Evolutionary conservation across 2,888 invertebrate species (phyloP), one percentile per base, ranked within the genome.

Genomic region (Cryptophagus acutangulus): DNA sequence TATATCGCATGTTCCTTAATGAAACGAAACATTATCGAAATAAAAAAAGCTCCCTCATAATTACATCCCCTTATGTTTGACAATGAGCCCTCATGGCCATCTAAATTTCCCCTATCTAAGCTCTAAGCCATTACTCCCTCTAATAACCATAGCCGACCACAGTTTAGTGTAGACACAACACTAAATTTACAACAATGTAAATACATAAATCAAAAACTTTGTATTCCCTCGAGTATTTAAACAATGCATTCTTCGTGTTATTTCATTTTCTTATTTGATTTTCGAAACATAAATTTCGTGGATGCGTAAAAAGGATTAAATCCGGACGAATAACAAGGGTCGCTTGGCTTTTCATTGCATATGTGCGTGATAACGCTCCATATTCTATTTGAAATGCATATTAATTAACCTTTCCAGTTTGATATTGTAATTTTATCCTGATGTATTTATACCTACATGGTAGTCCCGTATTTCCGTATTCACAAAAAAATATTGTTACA

Each of bases 141-240:
- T 57, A 54, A 53, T 53, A 50, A 48, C 26, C 49, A 41, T 48
- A 49, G 44, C 50, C 40, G 33, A 46, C 42, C 48, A 40, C 48
- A 40, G 45, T 46, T 46, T 44, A 51, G 40, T 25, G n/a, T 38
- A 25, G 33, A 39, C 40, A 16, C 35, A 34, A 45, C 42, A 43
- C 31, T 38, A 41, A 36, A 49, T 49, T 48, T 45, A 41, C 46
- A 43, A 43, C 48, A 52, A 51, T 49, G 53, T 51, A 59, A 58
- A 58, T 51, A 58, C 48, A 61, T 61, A 59, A 61, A 59, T 61
- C 56, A 54, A 30, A 44, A 28, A 36, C 40, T 40, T 33, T 36
- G n/a, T n/a, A 33, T n/a, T 53, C 57, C 56, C 57, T 12, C 26
- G 56, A 48, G 58, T 44, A 51, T 47, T 43, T 49, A 39, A 52